These are phyloP conservation scores for Trachelus iudaicus DNA, from an alignment of 2,888 invertebrate species.

Conservation along the genomic window DNA sequence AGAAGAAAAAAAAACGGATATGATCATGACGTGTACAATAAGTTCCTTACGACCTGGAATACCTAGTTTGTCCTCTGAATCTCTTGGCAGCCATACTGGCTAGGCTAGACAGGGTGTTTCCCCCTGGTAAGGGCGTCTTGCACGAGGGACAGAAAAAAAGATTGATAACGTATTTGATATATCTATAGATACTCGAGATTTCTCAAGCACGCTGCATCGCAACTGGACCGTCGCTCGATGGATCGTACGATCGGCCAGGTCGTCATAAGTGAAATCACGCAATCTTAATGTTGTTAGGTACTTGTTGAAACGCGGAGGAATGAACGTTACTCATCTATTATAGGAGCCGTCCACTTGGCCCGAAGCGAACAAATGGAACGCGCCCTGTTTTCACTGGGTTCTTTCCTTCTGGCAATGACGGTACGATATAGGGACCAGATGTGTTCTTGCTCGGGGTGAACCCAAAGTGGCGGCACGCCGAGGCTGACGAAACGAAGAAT, in stretches of 20 bases:
- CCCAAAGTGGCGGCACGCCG: slow-evolving; percentile 1
- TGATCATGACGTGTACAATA: neutral
- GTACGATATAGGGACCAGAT: neutral
- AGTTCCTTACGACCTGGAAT: neutral
- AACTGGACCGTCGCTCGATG: neutral
- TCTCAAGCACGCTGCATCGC: neutral
- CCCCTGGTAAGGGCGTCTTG: neutral
- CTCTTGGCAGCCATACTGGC: neutral
- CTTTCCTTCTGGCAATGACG: neutral
- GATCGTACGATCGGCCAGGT: neutral
- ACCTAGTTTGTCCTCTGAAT: neutral
- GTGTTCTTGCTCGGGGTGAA: neutral
- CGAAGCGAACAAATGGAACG: neutral
- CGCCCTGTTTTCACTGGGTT: neutral
- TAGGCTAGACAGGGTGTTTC: neutral
- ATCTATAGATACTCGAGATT: neutral
- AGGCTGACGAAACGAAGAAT: slow-evolving; percentile 40
- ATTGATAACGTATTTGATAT: neutral
- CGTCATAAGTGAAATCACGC: neutral
- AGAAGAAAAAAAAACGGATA: neutral
- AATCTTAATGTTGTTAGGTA: neutral
- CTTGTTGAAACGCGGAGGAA: neutral
- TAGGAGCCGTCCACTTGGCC: neutral
- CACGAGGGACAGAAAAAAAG: neutral
- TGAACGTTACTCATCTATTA: neutral